Evolutionary conservation across 2,797 vertebrate genomes (phyloP).

Genomic region (Pogoniulus pusillus): DNA sequence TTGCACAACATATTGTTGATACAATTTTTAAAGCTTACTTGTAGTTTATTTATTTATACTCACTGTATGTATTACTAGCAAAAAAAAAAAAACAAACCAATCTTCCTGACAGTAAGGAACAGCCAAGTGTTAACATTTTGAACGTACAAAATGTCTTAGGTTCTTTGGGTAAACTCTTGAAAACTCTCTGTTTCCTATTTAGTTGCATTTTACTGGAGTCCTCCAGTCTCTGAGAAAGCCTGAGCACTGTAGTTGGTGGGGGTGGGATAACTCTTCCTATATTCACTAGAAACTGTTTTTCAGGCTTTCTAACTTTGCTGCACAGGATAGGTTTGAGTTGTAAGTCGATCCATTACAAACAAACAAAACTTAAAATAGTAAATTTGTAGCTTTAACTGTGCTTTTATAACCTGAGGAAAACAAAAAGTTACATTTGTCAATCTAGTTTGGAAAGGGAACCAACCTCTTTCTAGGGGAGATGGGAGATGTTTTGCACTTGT

Average conservation of each 20-base stretch:
- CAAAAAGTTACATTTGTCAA: constrained; percentile 28
- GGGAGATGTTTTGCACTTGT: constrained; percentile 32
- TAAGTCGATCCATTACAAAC: not conserved
- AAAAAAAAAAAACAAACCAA: constrained; percentile 40
- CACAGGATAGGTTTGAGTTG: constrained; percentile 39
- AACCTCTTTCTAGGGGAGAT: constrained; percentile 11
- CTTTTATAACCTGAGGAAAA: constrained; percentile 13
- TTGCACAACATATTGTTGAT: constrained; percentile 79
- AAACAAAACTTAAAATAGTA: not conserved
- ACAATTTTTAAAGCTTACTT: constrained; percentile 75
- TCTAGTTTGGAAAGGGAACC: not conserved
- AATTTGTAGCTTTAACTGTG: constrained; percentile 15
- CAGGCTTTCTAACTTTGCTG: constrained; percentile 67
- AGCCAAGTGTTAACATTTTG: constrained; percentile 70
- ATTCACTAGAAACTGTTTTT: constrained; percentile 71
- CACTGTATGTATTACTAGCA: constrained; percentile 72
- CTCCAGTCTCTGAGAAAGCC: constrained; percentile 48
- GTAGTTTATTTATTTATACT: constrained; percentile 82
- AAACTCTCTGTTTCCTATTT: constrained; percentile 51
- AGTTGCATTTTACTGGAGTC: constrained; percentile 47
- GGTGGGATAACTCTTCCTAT: constrained; percentile 28
- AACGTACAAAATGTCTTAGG: constrained; percentile 77
- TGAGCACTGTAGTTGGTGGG: constrained; percentile 32
- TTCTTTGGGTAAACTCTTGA: constrained; percentile 63
- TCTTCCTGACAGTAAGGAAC: constrained; percentile 62